Evolutionary conservation across 2,888 invertebrate genomes (phyloP), one percentile per base, ranked within the genome.

Genomic region (Luperina testacea): DNA sequence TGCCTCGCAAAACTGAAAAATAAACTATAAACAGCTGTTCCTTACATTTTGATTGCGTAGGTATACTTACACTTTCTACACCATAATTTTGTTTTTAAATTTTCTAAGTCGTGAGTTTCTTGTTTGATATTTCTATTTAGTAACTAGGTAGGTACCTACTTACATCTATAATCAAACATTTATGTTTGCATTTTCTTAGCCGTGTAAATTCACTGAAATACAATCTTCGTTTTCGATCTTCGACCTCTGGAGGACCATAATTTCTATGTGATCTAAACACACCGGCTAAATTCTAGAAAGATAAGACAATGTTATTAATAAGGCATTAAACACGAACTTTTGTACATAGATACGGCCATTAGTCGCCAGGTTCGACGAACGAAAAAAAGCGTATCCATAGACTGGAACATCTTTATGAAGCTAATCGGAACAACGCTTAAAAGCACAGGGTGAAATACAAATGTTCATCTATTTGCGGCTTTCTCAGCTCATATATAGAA

Each of bases 211-310:
- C 92, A 75, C 92, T 90, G 82, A 92, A 95, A 69, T 82, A 83
- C 70, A 88, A 89, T 78, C 95, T 92, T 48, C 84, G 85, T 80
- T 90, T 91, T 24, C 94, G 90, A 71, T 95, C 94, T 5, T 92
- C 92, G 0, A 84, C 57, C 32, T 95, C 95, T 0, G 93, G 92
- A 0, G 96, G 95, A 3, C 96, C 96, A 74, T 95, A 95, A 77
- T 91, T 91, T 42, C 75, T 78, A 81, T 88, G 91, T 76, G 91
- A 86, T 81, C 85, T 89, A 59, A 95, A 92, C 24, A 92, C 84
- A 27, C 91, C 94, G 1, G 90, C 90, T 78, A 95, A 85, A 89
- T 94, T 93, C 95, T 95, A 90, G 64, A 92, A 80, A 38, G 32
- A 80, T 64, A 51, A 57, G 6, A 72, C 8, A 51, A 38, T n/a